Evolutionary conservation across 1,140 invertebrate genomes (phyloP).

Genomic region (Eupeodes corollae): DNA sequence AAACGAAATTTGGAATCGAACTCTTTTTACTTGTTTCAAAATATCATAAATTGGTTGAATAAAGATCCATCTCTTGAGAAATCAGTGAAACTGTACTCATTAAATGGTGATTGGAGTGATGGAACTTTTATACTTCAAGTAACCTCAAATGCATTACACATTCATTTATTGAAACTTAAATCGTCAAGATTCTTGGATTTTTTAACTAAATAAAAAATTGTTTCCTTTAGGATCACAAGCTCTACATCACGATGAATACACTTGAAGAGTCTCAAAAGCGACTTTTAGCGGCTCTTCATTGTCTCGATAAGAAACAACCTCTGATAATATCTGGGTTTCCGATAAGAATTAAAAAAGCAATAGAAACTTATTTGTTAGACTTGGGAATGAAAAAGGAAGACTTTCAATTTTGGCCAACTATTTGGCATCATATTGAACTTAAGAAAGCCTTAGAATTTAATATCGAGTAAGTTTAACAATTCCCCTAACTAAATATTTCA

Average conservation of each 20-base stretch:
- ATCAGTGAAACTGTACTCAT: conserved; percentile 12
- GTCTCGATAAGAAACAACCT: conserved; percentile 1
- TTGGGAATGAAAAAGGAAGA: conserved; percentile 2
- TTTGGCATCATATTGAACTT: conserved; percentile 15
- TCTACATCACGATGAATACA: conserved; percentile 5
- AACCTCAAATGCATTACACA: background rate
- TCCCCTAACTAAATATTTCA: background rate
- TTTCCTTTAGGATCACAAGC: no score
- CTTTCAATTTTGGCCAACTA: background rate
- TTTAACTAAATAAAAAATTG: no score
- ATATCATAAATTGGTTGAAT: conserved; percentile 18
- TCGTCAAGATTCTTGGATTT: no score
- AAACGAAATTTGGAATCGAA: conserved; percentile 6
- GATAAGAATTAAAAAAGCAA: conserved; percentile 9
- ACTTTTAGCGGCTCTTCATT: conserved; percentile 8
- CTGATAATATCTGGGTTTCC: conserved; percentile 12
- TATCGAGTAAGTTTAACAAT: conserved; percentile 10
- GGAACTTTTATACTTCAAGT: conserved; percentile 21
- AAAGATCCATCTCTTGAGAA: conserved; percentile 6
- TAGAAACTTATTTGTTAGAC: conserved; percentile 5
- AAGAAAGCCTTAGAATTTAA: conserved; percentile 13
- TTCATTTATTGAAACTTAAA: no score
- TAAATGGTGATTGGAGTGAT: conserved; percentile 23
- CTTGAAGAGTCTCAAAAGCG: conserved; percentile 5
- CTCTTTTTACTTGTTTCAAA: conserved; percentile 14